These are phyloP conservation scores for Manacus vitellinus DNA, from an alignment of 2,113 vertebrate species.

Conservation along the genomic window DNA sequence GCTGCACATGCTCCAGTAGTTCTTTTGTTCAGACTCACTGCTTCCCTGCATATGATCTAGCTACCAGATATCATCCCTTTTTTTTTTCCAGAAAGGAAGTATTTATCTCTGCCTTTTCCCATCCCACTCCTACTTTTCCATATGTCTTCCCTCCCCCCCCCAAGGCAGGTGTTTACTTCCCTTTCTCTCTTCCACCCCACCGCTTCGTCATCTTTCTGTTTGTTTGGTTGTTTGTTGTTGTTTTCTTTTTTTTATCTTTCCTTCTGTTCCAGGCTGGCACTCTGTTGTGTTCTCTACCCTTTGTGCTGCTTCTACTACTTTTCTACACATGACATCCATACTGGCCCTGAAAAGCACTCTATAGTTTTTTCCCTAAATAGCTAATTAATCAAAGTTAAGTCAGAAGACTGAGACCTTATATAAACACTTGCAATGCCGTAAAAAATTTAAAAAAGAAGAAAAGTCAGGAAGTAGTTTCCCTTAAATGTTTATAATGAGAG, in stretches of 20 bases:
- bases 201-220: background rate
- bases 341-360: background rate
- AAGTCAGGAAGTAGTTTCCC: background rate
- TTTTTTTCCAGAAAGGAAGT: background rate
- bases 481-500: background rate
- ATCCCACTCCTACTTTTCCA: background rate
- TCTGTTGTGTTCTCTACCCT: background rate
- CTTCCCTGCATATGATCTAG: background rate
- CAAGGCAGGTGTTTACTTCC: background rate
- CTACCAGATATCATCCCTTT: background rate
- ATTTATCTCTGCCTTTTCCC: background rate
- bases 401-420: background rate
- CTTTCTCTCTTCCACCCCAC: background rate
- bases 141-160: accelerated
- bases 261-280: background rate
- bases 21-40: background rate
- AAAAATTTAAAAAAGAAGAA: background rate
- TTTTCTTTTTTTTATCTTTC: background rate
- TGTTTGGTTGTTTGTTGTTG: background rate
- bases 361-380: background rate
- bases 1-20: background rate
- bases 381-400: background rate
- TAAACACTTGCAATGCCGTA: background rate
- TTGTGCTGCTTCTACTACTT: background rate
- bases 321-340: background rate